Evolutionary conservation across 2,888 invertebrate genomes (phyloP), one percentile per base, ranked within the genome.

Genomic region (Aphodius sticticus): DNA sequence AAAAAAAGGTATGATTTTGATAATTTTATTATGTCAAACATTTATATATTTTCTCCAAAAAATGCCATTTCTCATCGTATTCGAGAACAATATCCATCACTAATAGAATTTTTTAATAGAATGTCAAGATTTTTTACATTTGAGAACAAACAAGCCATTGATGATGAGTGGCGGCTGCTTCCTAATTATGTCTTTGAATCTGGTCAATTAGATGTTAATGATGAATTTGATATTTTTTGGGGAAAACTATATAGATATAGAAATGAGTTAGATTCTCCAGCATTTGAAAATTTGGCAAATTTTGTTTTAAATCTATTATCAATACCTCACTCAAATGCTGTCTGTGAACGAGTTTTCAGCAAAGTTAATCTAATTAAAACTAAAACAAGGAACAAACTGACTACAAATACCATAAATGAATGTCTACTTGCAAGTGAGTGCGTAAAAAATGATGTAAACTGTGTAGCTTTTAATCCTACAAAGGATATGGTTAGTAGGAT

Each of bases 301-400:
- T 72, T 83, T 82, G 82, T 82, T 16, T 76, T 82, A 9, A 69
- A 80, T 78, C 78, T 80, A 37, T 77, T 84, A 77, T 71, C 76
- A 35, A 74, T 85, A 53, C 82, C 82, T 70, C 83, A 84, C 76
- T 82, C 82, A 14, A 83, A 82, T 77, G 83, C 84, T 69, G 81
- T 82, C 9, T 83, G 82, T 79, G 82, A 85, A 76, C 69, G 84
- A 76, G 83, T 81, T 4, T 84, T 84, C 53, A 82, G 82, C 53
- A 79, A 82, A 70, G 77, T 83, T 16, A 81, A 83, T 75, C 70
- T 81, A 26, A 80, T 83, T n/a, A 84, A 84, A 83, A 79, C 80
- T 16, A 84, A 82, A 79, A 80, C 78, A 4, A 79, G 82, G 38
- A 82, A 82, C 70, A 81, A 82, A 79, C 76, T 84, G 16, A 79